A percentile compares a stretch with the other conserved stretches of the same genome.
These are phyloP conservation scores for Polypterus bichir DNA, from an alignment of 2,113 vertebrate genomes.

Conservation along the genomic window DNA sequence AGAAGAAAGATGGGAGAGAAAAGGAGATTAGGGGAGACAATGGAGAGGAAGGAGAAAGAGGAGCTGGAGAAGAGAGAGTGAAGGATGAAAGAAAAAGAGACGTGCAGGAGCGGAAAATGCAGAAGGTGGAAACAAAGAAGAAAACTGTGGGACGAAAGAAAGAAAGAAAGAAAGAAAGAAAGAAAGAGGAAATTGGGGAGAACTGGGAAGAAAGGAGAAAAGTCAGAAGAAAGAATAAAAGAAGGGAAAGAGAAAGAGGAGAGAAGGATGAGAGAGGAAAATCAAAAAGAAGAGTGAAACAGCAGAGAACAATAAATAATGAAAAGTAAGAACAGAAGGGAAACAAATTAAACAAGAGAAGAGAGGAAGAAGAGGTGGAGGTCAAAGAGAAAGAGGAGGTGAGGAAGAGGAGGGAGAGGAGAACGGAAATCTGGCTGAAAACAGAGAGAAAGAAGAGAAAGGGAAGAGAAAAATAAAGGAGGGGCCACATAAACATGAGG, in stretches of 20 bases:
- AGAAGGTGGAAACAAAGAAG: conserved; percentile 14
- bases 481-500: too few species aligned
- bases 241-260: conserved; percentile 22
- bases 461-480: too few species aligned
- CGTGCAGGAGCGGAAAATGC: conserved; percentile 7
- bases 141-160: neutral
- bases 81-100: conserved; percentile 38
- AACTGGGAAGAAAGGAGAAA: conserved; percentile 49
- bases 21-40: neutral
- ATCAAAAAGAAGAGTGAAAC: too few species aligned
- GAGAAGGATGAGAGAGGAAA: conserved; percentile 9
- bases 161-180: conserved; percentile 3
- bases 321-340: too few species aligned
- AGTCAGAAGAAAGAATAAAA: conserved; percentile 18
- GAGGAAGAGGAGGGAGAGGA: too few species aligned
- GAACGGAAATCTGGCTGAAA: too few species aligned
- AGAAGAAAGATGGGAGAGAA: neutral
- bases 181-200: conserved; percentile 27
- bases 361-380: too few species aligned
- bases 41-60: conserved; percentile 17
- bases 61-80: conserved; percentile 41
- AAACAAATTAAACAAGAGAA: too few species aligned
- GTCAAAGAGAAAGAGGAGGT: too few species aligned
- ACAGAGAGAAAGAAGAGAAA: too few species aligned
- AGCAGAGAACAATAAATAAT: too few species aligned